phyloP scores from a whole-genome alignment of 1,140 invertebrate species.

The Pollicipes pollicipes region DNA sequence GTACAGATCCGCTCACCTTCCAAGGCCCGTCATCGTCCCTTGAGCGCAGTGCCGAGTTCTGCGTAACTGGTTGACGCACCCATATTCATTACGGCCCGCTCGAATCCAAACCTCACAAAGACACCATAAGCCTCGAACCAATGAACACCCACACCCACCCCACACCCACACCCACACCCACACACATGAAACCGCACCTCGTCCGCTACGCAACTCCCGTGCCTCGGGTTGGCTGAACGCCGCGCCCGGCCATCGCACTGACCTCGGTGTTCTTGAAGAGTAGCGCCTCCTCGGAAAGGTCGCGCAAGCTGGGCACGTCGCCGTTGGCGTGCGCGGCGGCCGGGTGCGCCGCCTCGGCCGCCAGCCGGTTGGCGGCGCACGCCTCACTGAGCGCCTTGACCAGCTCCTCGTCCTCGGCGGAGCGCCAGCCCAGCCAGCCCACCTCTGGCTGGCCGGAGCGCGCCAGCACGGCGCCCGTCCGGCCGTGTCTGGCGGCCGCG shows the following conservation, averaged over 20 bases:
- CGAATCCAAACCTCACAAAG: too few species aligned
- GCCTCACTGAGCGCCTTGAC: conserved; percentile 64
- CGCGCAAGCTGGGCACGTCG: conserved; percentile 5
- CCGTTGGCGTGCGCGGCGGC: background rate
- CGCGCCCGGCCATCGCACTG: background rate
- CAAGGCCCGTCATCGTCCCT: too few species aligned
- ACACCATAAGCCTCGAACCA: too few species aligned
- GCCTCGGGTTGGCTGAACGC: too few species aligned
- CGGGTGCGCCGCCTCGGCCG: background rate
- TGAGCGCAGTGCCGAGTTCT: too few species aligned
- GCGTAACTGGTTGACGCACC: too few species aligned
- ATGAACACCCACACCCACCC: too few species aligned
- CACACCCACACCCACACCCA: too few species aligned
- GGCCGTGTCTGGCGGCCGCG: conserved; percentile 69
- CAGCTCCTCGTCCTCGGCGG: conserved; percentile 67
- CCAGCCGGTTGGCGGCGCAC: conserved; percentile 46
- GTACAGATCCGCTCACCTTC: too few species aligned
- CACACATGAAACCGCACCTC: too few species aligned
- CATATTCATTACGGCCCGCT: too few species aligned
- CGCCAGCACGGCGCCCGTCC: conserved; percentile 34
- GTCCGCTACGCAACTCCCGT: too few species aligned
- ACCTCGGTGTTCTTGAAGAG: conserved; percentile 3
- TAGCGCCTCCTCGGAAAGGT: background rate
- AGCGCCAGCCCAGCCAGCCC: conserved; percentile 83
- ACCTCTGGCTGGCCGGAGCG: conserved; percentile 84